These are phyloP conservation scores for Heteromurus nitidus DNA, from an alignment of 2,888 invertebrate species.

Conservation along the genomic window DNA sequence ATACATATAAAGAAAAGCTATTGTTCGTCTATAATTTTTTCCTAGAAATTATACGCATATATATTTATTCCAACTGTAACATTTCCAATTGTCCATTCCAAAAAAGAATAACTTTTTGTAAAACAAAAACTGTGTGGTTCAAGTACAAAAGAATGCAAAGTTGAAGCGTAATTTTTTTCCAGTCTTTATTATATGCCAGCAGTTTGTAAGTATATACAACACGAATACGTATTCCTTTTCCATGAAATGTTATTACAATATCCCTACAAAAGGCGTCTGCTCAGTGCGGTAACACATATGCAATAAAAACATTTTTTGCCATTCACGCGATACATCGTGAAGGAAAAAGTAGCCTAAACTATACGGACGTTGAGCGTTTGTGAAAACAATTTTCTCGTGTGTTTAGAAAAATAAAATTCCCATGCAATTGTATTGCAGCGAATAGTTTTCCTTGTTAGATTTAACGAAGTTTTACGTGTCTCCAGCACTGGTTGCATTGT, in stretches of 20 bases:
- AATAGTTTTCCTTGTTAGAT: too few relatives aligned
- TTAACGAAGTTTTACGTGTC: not conserved
- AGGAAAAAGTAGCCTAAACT: slow-evolving; percentile 23
- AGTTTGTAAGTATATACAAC: too few relatives aligned
- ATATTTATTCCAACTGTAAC: not conserved
- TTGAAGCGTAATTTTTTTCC: too few relatives aligned
- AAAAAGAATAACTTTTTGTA: too few relatives aligned
- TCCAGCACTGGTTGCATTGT: slow-evolving; percentile 51
- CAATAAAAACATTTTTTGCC: slow-evolving; percentile 42
- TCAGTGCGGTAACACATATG: slow-evolving; percentile 15
- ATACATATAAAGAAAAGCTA: too few relatives aligned
- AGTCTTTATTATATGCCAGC: too few relatives aligned
- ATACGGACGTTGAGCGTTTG: slow-evolving; percentile 59
- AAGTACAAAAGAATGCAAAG: slow-evolving; percentile 17
- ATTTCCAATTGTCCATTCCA: slow-evolving; percentile 16
- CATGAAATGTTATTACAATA: too few relatives aligned
- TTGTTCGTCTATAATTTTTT: not conserved
- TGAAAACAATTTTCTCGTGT: slow-evolving; percentile 12
- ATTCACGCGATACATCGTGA: not conserved
- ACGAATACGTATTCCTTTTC: too few relatives aligned
- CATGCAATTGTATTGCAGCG: not conserved
- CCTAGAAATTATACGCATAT: not conserved
- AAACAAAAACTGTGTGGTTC: not conserved
- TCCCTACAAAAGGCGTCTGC: not conserved
- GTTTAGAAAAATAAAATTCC: not conserved